phyloP scores from a whole-genome alignment of 2,797 vertebrate species.

The Sebastes ruberrimus region DNA sequence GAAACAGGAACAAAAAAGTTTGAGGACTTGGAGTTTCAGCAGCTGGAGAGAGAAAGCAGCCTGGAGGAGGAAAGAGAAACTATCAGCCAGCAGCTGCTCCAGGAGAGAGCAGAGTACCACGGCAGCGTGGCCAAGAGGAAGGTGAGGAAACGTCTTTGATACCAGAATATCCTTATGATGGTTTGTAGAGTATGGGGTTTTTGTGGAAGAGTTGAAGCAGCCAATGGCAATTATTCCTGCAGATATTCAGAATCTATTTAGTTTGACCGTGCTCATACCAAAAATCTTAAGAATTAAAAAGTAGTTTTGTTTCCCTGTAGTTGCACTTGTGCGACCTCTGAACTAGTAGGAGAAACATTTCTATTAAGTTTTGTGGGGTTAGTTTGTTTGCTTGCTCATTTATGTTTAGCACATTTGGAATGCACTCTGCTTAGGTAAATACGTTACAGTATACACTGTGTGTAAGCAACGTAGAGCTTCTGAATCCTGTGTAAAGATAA shows the following conservation, averaged over 20 bases:
- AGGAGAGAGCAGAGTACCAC: conserved; percentile 87
- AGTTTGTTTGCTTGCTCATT: background rate
- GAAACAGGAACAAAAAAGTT: conserved; percentile 92
- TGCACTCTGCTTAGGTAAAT: background rate
- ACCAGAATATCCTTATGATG: background rate
- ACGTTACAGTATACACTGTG: background rate
- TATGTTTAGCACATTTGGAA: background rate
- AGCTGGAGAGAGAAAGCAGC: conserved; percentile 95
- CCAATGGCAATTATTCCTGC: background rate
- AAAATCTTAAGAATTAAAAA: background rate
- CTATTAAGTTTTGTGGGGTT: background rate
- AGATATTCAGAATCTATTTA: background rate
- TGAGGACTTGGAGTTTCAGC: conserved; percentile 98
- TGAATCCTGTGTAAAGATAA: background rate
- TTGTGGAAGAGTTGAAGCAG: background rate
- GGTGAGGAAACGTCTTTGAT: conserved; percentile 70
- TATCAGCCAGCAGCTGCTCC: conserved; percentile 89
- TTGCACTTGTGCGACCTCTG: background rate
- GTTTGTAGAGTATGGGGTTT: background rate
- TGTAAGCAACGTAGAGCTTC: background rate
- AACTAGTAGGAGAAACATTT: too few species aligned
- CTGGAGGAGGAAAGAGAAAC: conserved; percentile 93
- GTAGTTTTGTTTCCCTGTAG: background rate
- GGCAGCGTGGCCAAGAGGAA: conserved; percentile 87
- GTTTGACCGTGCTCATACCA: background rate